Conservation (phyloP, 2,888 invertebrate species). For the Shargacucullia verbasci region DNA sequence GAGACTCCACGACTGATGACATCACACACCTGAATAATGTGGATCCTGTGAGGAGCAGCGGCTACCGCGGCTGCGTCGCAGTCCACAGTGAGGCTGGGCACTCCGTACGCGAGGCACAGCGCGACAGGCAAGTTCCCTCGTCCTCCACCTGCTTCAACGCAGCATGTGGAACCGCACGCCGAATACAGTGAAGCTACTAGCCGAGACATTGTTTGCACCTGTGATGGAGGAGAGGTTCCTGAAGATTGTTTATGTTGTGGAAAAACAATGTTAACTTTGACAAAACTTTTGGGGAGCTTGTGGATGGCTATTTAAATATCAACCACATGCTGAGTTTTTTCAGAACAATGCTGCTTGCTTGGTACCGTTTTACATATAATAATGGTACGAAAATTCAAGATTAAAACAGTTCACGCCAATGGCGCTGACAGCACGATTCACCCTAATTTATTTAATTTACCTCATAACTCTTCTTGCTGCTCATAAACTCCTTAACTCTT, state of each 20-base stretch:
- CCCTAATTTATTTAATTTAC: slow-evolving; percentile 70
- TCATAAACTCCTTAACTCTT: slow-evolving; percentile 92
- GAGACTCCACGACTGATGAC: too few relatives aligned
- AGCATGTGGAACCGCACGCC: slow-evolving; percentile 92
- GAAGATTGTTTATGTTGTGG: neutral
- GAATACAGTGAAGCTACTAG: slow-evolving; percentile 87
- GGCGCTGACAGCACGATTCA: too few relatives aligned
- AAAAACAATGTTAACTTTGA: too few relatives aligned
- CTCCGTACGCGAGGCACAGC: slow-evolving; percentile 91
- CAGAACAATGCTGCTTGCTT: too few relatives aligned
- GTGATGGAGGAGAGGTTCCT: neutral
- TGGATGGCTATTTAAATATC: too few relatives aligned
- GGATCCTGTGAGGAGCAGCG: slow-evolving; percentile 91
- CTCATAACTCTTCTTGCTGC: slow-evolving; percentile 94
- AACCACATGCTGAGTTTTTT: too few relatives aligned
- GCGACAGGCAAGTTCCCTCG: slow-evolving; percentile 95
- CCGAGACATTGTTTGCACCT: slow-evolving; percentile 91
- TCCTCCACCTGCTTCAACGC: slow-evolving; percentile 96
- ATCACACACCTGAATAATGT: slow-evolving; percentile 83
- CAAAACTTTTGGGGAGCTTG: too few relatives aligned
- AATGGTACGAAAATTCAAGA: too few relatives aligned
- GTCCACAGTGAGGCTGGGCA: slow-evolving; percentile 95
- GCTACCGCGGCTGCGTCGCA: slow-evolving; percentile 86
- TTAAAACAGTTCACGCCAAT: too few relatives aligned
- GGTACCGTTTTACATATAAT: too few relatives aligned